A percentile compares a stretch with the other conserved stretches of the same genome.
Evolutionary conservation across 2,888 invertebrate species (phyloP).

Genomic region (Oscheius sp.): DNA sequence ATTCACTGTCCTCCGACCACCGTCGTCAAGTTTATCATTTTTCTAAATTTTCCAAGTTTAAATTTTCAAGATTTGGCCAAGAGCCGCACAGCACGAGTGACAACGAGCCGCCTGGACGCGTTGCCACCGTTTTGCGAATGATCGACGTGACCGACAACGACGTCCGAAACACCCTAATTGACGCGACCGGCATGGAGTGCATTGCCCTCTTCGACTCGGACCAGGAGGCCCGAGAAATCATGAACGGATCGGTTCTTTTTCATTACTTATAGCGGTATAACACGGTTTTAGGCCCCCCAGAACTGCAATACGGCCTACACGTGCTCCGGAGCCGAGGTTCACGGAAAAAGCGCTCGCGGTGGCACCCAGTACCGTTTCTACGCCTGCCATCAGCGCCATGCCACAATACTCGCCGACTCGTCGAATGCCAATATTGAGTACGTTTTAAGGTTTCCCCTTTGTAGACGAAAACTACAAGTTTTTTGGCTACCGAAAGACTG

Average conservation of each 20-base stretch:
- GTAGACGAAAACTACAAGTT: neutral
- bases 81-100: neutral
- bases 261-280: neutral
- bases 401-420: neutral
- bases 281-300: constrained; percentile 11
- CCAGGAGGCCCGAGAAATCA: constrained; percentile 56
- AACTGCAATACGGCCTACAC: neutral
- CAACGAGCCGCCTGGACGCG: constrained; percentile 4
- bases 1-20: constrained; percentile 38
- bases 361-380: constrained; percentile 17
- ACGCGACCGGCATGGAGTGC: constrained; percentile 51
- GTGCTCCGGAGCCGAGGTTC: constrained; percentile 2
- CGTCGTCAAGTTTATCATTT: constrained; percentile 35
- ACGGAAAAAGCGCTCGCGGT: neutral
- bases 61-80: constrained; percentile 9
- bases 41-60: neutral
- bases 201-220: constrained; percentile 59
- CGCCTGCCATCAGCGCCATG: neutral
- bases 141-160: constrained; percentile 6
- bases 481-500: too few species aligned
- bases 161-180: constrained; percentile 55
- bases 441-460: neutral
- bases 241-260: constrained; percentile 52
- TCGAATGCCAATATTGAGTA: neutral
- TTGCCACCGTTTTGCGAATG: neutral